phyloP scores from a whole-genome alignment of 2,113 vertebrate genomes.

The Odontophorus gujanensis region DNA sequence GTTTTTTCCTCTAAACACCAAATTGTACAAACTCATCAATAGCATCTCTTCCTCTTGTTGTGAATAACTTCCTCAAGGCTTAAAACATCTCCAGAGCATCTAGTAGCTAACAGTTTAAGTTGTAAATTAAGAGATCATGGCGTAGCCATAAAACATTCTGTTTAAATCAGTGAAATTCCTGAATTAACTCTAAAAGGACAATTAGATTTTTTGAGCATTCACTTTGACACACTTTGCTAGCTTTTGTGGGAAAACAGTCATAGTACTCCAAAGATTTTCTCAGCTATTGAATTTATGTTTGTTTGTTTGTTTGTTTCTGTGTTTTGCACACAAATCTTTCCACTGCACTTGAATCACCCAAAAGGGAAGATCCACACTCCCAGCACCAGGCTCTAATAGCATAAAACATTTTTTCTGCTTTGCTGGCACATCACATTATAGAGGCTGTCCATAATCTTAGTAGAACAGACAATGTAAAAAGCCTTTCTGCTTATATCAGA shows the following conservation, averaged over 20 bases:
- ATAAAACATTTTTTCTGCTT: constrained; percentile 65
- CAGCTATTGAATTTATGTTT: constrained; percentile 53
- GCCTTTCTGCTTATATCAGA: constrained; percentile 63
- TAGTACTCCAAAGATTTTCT: constrained; percentile 21
- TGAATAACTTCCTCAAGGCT: neutral
- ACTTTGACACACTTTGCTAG: neutral
- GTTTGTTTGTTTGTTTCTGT: constrained; percentile 52
- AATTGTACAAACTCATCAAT: neutral
- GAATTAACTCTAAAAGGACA: neutral
- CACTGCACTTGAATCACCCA: constrained; percentile 32
- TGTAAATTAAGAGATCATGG: neutral
- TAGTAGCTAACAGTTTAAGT: neutral
- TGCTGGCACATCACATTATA: constrained; percentile 67
- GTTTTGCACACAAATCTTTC: constrained; percentile 65
- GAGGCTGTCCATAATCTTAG: constrained; percentile 63
- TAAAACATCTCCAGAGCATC: neutral
- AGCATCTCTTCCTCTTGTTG: neutral
- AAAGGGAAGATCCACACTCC: constrained; percentile 43
- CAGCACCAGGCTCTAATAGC: constrained; percentile 35
- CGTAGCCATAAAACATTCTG: neutral
- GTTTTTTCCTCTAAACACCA: neutral
- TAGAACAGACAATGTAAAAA: constrained; percentile 72
- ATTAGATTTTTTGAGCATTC: neutral
- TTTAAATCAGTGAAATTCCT: neutral
- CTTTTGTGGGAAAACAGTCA: constrained; percentile 18